phyloP scores from a whole-genome alignment of 2,113 vertebrate species.

The Petrocephalus microphthalmus region DNA sequence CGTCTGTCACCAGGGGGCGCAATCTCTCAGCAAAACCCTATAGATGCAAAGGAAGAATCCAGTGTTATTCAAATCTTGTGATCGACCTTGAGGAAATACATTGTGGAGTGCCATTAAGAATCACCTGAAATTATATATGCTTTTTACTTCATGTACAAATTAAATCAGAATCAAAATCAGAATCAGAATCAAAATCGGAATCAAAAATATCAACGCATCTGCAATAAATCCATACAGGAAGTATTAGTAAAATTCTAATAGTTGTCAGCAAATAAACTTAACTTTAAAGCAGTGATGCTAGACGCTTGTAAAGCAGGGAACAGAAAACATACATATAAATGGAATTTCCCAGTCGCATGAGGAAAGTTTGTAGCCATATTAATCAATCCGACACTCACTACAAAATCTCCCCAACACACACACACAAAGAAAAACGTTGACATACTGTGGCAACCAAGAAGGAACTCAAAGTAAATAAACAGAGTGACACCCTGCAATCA shows the following conservation, averaged over 20 bases:
- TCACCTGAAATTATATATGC: not conserved
- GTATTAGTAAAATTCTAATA: not conserved
- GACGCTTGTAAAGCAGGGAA: not conserved
- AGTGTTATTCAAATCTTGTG: not conserved
- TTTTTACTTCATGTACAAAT: not conserved
- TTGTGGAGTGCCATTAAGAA: not conserved
- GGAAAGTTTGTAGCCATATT: not conserved
- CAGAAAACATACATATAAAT: not conserved
- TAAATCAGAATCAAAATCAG: not conserved
- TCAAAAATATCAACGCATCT: not conserved
- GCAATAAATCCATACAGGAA: not conserved
- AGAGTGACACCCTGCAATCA: conserved; percentile 31
- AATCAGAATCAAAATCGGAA: too few species aligned
- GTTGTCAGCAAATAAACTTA: not conserved
- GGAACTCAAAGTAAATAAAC: not conserved
- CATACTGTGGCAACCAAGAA: not conserved
- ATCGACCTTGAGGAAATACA: not conserved
- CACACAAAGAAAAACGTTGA: not conserved
- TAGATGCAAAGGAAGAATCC: not conserved
- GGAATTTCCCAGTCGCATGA: not conserved
- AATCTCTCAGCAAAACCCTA: conserved; percentile 56
- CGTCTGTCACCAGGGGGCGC: conserved; percentile 67
- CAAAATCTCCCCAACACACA: not conserved
- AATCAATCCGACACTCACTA: not conserved
- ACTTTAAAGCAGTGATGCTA: not conserved